Evolutionary conservation across 1,140 invertebrate genomes (phyloP), one percentile per base, ranked within the genome.

Genomic region (Drosophila suzukii): DNA sequence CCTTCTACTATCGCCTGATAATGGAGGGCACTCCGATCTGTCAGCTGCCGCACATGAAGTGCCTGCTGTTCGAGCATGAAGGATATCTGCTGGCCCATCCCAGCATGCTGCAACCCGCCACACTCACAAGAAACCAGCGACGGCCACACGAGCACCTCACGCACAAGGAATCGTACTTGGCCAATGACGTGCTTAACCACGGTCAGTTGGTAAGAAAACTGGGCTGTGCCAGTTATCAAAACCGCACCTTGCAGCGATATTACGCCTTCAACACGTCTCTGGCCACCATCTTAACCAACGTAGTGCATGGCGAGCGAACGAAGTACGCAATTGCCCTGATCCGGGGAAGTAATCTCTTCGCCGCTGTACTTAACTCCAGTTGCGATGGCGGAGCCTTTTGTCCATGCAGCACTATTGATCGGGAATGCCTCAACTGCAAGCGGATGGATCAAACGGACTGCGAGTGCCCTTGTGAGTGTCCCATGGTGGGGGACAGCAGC

Each of bases 391-490:
- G 96, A 11, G 96, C 97, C 6, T 98, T 98, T 91, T 98, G 97
- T 92, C 97, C 97, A 0, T 99, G 97, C 85, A 98, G 97, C 90
- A 97, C 97, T 91, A 96, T 96, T 62, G 97, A 98, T 91, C 94
- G 97, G 17, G 93, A 97, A 0, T 99, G 98, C 91, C 93, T 99
- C 5, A 98, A 98, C 90, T 99, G 98, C 91, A 96, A 98, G 91
- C 94, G 97, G 17, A 98, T 98, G 97, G 98, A 98, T 91, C 97
- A 98, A 93, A 97, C 95, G 6, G 97, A 98, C 80, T 98, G 98
- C 82, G 98, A 99, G 91, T 99, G 98, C 93, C 98, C 98, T 0
- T 99, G 98, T 92, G 97, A 99, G 91, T 99, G 98, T 92, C 96
- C 95, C 13, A 93, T 98, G 34, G 95, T 94, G 76, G 56, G 93